A percentile compares a stretch with the other conserved stretches of the same genome.
phyloP scores from a whole-genome alignment of 2,113 vertebrate species.

The Melanerpes aurifrons region DNA sequence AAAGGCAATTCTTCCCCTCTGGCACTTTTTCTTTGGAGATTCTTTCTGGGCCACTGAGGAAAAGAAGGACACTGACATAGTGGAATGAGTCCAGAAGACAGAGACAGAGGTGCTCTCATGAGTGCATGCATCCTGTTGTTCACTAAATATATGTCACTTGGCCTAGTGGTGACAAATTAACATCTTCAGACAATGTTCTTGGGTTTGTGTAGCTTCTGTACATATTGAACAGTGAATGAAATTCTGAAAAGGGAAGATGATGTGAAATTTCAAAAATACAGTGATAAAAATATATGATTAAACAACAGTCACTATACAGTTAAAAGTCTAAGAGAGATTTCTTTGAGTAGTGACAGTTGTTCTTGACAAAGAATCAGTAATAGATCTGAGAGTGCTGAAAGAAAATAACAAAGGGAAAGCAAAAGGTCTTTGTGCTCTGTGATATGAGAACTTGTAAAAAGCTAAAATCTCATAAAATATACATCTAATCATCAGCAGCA shows the following conservation, averaged over 20 bases:
- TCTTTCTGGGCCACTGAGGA: background rate
- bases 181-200: background rate
- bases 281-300: background rate
- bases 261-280: background rate
- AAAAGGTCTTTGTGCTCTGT: background rate
- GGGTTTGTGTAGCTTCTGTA: background rate
- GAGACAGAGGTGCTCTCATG: background rate
- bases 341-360: background rate
- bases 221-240: background rate
- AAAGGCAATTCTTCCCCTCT: background rate
- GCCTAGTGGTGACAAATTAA: background rate
- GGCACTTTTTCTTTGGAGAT: background rate
- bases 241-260: background rate
- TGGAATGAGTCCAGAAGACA: background rate
- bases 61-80: background rate
- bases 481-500: background rate
- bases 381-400: background rate
- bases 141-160: background rate
- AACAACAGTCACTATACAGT: background rate
- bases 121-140: no score
- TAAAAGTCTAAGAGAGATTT: background rate
- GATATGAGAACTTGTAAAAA: background rate
- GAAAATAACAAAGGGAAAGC: background rate
- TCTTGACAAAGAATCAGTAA: background rate
- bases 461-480: background rate